A percentile compares a stretch with the other conserved stretches of the same genome.
phyloP scores from a whole-genome alignment of 2,888 invertebrate species.

The Tenthredo distinguenda region DNA sequence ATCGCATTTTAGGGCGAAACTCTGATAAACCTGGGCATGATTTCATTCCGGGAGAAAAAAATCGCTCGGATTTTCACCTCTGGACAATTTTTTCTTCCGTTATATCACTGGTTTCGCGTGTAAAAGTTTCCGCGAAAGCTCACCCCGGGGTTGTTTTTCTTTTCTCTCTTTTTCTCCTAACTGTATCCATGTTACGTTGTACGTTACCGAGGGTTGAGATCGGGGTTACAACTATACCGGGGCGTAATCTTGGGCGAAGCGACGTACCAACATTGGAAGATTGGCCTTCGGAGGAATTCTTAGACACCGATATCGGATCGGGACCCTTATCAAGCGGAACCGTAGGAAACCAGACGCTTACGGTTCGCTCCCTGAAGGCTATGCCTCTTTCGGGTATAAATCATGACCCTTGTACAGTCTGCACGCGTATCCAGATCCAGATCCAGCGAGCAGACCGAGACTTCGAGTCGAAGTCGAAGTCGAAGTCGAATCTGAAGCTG shows the following conservation, averaged over 20 bases:
- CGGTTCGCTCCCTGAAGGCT: constrained; percentile 50
- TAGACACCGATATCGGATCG: constrained; percentile 50
- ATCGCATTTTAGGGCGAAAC: neutral
- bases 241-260: constrained; percentile 19
- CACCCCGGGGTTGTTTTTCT: neutral
- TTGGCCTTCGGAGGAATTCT: constrained; percentile 47
- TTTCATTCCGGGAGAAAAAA: neutral
- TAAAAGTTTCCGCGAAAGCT: neutral
- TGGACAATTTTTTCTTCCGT: neutral
- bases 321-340: constrained; percentile 46
- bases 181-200: neutral
- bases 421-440: constrained; percentile 51
- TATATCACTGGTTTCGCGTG: neutral
- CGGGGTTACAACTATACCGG: constrained; percentile 9
- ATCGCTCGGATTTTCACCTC: neutral
- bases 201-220: neutral
- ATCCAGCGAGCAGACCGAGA: constrained; percentile 40
- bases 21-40: neutral
- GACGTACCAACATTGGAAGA: constrained; percentile 29
- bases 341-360: constrained; percentile 52
- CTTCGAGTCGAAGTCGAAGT: constrained; percentile 26
- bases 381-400: constrained; percentile 50
- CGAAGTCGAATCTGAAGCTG: constrained; percentile 51
- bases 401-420: constrained; percentile 52
- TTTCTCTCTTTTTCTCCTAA: neutral